Evolutionary conservation across 37 sponge, comb jelly and placozoan genomes (phyloP).

Genomic region (Beroe forskalii): DNA sequence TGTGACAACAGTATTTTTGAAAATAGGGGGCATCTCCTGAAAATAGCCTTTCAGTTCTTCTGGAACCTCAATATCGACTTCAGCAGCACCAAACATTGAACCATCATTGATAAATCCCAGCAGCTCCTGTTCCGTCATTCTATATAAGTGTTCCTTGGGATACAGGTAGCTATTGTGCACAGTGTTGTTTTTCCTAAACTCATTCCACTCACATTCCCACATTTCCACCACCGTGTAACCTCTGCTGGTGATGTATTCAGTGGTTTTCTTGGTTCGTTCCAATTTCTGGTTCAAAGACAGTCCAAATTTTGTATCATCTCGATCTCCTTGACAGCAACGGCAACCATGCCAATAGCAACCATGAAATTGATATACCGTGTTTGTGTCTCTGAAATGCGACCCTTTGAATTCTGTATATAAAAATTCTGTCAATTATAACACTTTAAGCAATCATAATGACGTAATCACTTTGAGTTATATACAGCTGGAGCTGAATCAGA

Average conservation of each 20-base stretch:
- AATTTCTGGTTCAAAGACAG: not conserved
- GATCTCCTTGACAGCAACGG: not conserved
- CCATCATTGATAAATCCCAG: not conserved
- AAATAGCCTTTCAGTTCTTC: not conserved
- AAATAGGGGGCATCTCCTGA: not conserved
- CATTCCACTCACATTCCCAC: not conserved
- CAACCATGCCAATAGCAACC: conserved; percentile 6
- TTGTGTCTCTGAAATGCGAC: not conserved
- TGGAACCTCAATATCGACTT: not conserved
- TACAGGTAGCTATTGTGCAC: not conserved
- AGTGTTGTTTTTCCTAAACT: not conserved
- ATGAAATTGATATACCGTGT: conserved; percentile 5
- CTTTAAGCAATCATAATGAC: not conserved
- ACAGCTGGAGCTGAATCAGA: not conserved
- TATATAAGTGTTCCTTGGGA: not conserved
- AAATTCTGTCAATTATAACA: not conserved
- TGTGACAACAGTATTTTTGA: not conserved
- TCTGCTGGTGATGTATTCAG: not conserved
- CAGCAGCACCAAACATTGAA: not conserved
- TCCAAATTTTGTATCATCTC: not conserved
- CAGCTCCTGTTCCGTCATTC: not conserved
- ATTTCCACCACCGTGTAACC: conserved; percentile 25
- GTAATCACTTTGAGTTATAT: not conserved
- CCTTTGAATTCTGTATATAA: not conserved
- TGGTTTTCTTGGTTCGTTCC: not conserved